Conservation (phyloP, 2,113 vertebrate species). For the Oncorhynchus gorbuscha region DNA sequence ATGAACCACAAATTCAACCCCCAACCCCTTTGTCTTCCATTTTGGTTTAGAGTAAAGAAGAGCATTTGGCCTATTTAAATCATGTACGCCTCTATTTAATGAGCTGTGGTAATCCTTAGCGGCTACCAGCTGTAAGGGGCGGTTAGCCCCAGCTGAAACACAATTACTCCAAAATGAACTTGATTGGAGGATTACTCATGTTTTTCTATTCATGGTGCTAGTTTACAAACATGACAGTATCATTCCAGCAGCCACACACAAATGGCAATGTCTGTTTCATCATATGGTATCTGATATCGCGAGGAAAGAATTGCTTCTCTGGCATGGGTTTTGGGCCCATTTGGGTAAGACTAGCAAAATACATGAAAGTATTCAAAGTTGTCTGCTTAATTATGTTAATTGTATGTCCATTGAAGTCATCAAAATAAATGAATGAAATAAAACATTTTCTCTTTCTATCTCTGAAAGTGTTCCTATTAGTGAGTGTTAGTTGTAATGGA, state of each 20-base stretch:
- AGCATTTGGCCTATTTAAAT: slow-evolving; percentile 74
- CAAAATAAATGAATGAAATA: too few relatives aligned
- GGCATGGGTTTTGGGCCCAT: background rate
- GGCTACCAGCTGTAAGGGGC: slow-evolving; percentile 37
- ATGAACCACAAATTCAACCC: slow-evolving; percentile 74
- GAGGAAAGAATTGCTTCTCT: background rate
- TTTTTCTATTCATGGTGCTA: slow-evolving; percentile 63
- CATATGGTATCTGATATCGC: background rate
- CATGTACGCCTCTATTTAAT: slow-evolving; percentile 71
- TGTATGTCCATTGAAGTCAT: background rate
- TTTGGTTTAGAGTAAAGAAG: slow-evolving; percentile 62
- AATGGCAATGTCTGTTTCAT: background rate
- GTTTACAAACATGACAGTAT: slow-evolving; percentile 63
- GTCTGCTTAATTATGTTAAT: background rate
- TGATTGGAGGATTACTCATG: slow-evolving; percentile 73
- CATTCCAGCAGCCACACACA: background rate
- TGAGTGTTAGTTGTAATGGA: too few relatives aligned
- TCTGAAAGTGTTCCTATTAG: too few relatives aligned
- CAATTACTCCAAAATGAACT: slow-evolving; percentile 60
- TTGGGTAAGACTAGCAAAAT: too few relatives aligned
- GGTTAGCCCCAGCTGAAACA: slow-evolving; percentile 5
- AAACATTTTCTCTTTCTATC: too few relatives aligned
- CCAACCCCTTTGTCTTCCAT: slow-evolving; percentile 71
- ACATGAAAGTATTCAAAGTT: background rate
- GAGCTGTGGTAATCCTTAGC: slow-evolving; percentile 73